phyloP scores from a whole-genome alignment of 2,888 invertebrate species.

The Drosophila testacea region DNA sequence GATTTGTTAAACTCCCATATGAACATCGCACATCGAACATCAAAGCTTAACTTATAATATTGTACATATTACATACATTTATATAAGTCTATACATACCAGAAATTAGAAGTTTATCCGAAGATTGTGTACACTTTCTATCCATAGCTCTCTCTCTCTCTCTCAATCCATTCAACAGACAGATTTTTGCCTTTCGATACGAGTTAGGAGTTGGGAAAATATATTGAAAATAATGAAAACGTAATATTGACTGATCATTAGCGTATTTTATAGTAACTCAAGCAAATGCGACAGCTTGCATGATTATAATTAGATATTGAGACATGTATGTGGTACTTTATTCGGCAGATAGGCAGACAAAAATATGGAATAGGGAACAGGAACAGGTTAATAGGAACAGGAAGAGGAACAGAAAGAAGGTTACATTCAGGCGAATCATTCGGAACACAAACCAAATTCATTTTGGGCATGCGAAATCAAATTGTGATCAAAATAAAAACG shows the following conservation, averaged over 20 bases:
- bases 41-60: conserved; percentile 29
- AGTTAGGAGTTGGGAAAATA: conserved; percentile 13
- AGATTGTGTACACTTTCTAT: not conserved
- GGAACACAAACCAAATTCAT: conserved; percentile 77
- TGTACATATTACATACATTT: conserved; percentile 44
- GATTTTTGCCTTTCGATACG: conserved; percentile 39
- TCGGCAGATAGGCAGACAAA: conserved; percentile 30
- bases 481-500: conserved; percentile 81
- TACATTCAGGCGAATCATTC: conserved; percentile 72
- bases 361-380: conserved; percentile 31
- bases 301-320: conserved; percentile 40
- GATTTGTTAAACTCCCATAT: conserved; percentile 39
- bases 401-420: conserved; percentile 25
- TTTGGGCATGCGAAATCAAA: conserved; percentile 81
- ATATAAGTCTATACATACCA: conserved; percentile 16
- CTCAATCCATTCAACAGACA: conserved; percentile 11
- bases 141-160: not conserved
- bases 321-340: conserved; percentile 26
- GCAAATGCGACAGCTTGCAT: conserved; percentile 58
- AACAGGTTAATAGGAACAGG: conserved; percentile 30
- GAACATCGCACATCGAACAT: conserved; percentile 32
- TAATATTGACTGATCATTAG: conserved; percentile 77
- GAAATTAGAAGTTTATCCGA: not conserved
- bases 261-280: conserved; percentile 60
- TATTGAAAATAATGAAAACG: conserved; percentile 26